Evolutionary conservation across 1,140 invertebrate species (phyloP), one percentile per base, ranked within the genome.

Genomic region (Nasonia longicornis): DNA sequence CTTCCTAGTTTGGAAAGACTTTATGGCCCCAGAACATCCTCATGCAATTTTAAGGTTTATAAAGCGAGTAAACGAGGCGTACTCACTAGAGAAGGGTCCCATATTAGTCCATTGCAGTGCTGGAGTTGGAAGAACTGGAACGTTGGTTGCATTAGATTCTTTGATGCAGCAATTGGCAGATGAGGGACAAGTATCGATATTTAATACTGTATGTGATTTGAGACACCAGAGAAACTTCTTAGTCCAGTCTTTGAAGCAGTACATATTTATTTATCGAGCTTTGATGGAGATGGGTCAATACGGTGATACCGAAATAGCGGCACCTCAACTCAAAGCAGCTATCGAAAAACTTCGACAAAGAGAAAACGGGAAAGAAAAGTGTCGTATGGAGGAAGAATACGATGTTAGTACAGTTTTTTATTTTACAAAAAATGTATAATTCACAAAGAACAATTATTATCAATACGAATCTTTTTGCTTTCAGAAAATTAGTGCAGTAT

Each of bases 241-340:
- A 80, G 97, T 98, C 58, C 97, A 98, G 89, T 97, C 96, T 69
- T 90, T 98, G 93, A 98, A 98, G 93, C 98, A 99, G 92, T 99
- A 99, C 90, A 96, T 99, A 83, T 99, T 99, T 91, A 95, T 99
- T 81, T 99, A 99, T 90, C 95, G 97, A 72, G 96, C 97, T 70
- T 89, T 99, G 22, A 95, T 99, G 89, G 98, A 99, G 90, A 96
- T 96, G 89, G 94, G 96, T 14, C 95, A 97, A 83, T 98, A 97
- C 91, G 97, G 97, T 3, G 96, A 98, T 89, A 99, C 98, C 0
- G 97, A 98, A 91, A 94, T 98, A 78, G 91, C 92, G 52, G 93
- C 94, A 0, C 91, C 92, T 11, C 92, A 95, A 79, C 92, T 98
- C 67, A 95, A 95, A 89, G 86, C 91, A 14, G 91, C 92, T 16